A percentile compares a stretch with the other conserved stretches of the same genome.
phyloP scores from a whole-genome alignment of 2,888 invertebrate genomes.

The Dynastes tityus region DNA sequence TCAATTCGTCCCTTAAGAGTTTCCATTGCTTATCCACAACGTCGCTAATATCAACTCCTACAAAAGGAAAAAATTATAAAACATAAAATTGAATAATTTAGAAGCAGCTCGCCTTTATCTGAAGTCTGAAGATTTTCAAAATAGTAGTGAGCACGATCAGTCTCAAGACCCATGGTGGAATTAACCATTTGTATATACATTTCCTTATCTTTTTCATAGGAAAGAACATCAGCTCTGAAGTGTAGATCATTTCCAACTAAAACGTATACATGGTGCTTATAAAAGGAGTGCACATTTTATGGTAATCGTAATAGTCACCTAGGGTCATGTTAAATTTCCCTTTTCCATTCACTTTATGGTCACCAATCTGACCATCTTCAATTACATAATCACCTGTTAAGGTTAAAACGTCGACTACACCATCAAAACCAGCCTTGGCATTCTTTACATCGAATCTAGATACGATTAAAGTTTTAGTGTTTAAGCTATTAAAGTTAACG shows the following conservation, averaged over 20 bases:
- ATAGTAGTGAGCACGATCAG: constrained; percentile 8
- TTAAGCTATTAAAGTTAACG: too few species aligned
- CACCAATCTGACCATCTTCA: too few species aligned
- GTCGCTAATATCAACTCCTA: too few species aligned
- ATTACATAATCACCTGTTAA: too few species aligned
- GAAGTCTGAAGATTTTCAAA: constrained; percentile 30
- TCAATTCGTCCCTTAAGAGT: too few species aligned
- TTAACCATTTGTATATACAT: constrained; percentile 24
- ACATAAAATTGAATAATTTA: too few species aligned
- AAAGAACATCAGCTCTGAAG: constrained; percentile 23
- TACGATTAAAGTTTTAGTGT: background rate
- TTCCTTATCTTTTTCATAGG: constrained; percentile 24
- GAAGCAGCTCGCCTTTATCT: background rate
- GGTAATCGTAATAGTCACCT: background rate
- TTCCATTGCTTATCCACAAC: too few species aligned
- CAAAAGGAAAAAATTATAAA: too few species aligned
- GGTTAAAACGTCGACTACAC: background rate
- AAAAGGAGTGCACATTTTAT: too few species aligned
- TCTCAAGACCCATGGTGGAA: background rate
- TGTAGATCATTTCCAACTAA: background rate
- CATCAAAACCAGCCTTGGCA: background rate
- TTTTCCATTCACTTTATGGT: background rate
- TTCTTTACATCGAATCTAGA: background rate
- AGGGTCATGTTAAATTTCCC: constrained; percentile 35
- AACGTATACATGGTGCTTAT: too few species aligned